Evolutionary conservation across 1,140 invertebrate genomes (phyloP).

Genomic region (Lepidurus couesii): DNA sequence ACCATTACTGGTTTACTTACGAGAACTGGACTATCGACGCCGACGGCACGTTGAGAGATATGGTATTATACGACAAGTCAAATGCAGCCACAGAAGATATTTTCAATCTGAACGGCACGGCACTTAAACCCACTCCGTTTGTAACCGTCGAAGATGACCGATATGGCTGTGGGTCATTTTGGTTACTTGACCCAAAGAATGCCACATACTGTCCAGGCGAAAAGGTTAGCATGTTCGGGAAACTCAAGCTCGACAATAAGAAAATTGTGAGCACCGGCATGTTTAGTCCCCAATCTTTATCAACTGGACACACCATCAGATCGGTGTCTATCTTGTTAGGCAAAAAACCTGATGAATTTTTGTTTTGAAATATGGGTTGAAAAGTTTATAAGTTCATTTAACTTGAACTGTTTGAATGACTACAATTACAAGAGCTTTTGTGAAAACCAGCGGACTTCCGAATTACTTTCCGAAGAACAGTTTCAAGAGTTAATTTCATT

Average conservation of each 20-base stretch:
- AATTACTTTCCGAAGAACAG: too few relatives aligned
- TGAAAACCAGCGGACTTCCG: too few relatives aligned
- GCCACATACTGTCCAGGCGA: background rate
- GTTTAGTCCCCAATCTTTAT: background rate
- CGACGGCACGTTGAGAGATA: background rate
- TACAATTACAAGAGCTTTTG: too few relatives aligned
- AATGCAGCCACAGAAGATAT: background rate
- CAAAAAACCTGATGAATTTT: background rate
- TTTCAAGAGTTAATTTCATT: too few relatives aligned
- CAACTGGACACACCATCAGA: background rate
- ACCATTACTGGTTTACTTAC: background rate
- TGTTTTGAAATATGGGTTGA: too few relatives aligned
- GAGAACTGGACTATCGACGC: background rate
- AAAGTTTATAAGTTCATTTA: too few relatives aligned
- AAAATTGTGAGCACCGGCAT: background rate
- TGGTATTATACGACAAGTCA: background rate
- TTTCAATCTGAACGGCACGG: background rate
- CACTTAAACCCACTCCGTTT: background rate
- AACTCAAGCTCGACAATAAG: background rate
- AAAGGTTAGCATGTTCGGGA: background rate
- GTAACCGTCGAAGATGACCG: background rate
- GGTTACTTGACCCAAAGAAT: background rate
- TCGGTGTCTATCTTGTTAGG: background rate
- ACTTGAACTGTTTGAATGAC: too few relatives aligned
- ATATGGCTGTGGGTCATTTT: background rate